Evolutionary conservation across 2,888 invertebrate genomes (phyloP).

Genomic region (Drosophila nr. medialis): DNA sequence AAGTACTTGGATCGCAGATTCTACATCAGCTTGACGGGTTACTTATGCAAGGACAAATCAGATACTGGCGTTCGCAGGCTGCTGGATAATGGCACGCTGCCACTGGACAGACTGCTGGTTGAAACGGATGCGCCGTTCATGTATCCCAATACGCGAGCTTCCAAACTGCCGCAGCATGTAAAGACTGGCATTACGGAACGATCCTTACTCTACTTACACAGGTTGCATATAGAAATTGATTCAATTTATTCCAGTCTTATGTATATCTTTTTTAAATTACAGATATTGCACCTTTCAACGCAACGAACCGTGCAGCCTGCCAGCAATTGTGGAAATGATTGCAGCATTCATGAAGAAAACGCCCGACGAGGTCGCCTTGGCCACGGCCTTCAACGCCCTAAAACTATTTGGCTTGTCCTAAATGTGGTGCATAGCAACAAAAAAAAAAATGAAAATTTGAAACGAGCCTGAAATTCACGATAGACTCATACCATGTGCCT

Average conservation of each 20-base stretch:
- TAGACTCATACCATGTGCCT: conserved; percentile 76
- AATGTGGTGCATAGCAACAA: conserved; percentile 29
- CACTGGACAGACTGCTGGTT: conserved; percentile 93
- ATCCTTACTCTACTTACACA: conserved; percentile 86
- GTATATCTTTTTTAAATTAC: neutral
- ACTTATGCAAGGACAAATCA: conserved; percentile 90
- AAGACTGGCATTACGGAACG: conserved; percentile 94
- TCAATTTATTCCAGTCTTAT: neutral
- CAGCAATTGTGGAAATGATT: conserved; percentile 96
- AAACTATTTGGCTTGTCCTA: conserved; percentile 93
- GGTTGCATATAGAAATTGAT: conserved; percentile 60
- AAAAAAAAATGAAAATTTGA: conserved; percentile 22
- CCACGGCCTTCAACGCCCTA: conserved; percentile 95
- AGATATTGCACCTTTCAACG: conserved; percentile 97
- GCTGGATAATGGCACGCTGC: conserved; percentile 91
- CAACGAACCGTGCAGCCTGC: conserved; percentile 97
- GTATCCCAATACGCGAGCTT: conserved; percentile 97
- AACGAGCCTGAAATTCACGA: conserved; percentile 68
- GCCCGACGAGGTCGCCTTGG: conserved; percentile 95
- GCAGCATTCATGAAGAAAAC: conserved; percentile 95
- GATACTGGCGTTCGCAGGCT: conserved; percentile 94
- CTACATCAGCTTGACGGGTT: conserved; percentile 93
- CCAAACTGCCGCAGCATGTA: conserved; percentile 94
- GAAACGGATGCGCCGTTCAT: conserved; percentile 98
- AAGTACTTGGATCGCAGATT: conserved; percentile 93